Evolutionary conservation across 2,888 invertebrate genomes (phyloP).

Genomic region (Sepioteuthis lessoniana): DNA sequence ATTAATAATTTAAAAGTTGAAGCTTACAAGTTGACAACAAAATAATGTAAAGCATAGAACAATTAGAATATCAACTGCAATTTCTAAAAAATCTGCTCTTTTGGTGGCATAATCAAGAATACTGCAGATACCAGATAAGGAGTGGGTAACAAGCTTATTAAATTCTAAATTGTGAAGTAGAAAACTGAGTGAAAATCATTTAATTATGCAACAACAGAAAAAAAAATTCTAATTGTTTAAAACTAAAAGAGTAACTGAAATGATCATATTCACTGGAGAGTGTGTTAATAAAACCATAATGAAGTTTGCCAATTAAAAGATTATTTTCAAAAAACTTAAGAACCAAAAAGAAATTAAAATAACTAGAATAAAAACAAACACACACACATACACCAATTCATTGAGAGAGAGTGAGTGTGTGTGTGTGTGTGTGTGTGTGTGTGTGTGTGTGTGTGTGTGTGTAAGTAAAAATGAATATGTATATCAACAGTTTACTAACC

Average conservation of each 20-base stretch:
- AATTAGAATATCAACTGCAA: neutral
- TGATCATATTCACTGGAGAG: neutral
- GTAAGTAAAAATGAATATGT: neutral
- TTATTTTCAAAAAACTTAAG: neutral
- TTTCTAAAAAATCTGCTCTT: neutral
- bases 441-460: neutral
- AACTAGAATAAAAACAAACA: neutral
- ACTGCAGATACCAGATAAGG: neutral
- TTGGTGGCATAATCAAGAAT: neutral
- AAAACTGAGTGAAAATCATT: conserved; percentile 11
- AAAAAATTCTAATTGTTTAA: neutral
- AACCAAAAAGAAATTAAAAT: neutral
- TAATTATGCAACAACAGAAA: neutral
- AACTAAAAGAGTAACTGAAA: neutral
- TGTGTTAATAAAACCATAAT: neutral
- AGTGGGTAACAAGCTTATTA: neutral
- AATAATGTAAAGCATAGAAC: neutral
- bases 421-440: neutral
- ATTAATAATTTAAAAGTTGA: neutral
- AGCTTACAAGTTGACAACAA: neutral
- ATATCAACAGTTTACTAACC: neutral
- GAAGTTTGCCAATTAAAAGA: neutral
- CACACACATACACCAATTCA: neutral
- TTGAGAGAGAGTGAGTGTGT: neutral
- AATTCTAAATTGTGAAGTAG: neutral